These are phyloP conservation scores for Astyanax mexicanus DNA, from an alignment of 2,797 vertebrate genomes.

Conservation along the genomic window DNA sequence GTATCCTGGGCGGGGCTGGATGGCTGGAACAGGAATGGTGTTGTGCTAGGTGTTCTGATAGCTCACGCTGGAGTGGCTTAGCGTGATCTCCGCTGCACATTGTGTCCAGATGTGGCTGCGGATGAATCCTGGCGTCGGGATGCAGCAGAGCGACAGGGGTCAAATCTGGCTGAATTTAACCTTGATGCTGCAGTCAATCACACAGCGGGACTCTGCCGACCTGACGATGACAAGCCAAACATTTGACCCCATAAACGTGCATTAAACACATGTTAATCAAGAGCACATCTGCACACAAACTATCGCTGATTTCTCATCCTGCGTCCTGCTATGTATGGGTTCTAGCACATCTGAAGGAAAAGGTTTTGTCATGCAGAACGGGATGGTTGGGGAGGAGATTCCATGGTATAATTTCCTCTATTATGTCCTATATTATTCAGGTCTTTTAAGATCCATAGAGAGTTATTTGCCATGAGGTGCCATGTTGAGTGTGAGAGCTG, in stretches of 20 bases:
- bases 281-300: slow-evolving; percentile 14
- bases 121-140: slow-evolving; percentile 29
- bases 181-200: slow-evolving; percentile 37
- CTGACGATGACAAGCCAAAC: slow-evolving; percentile 13
- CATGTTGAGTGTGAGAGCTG: too few relatives aligned
- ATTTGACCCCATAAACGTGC: slow-evolving; percentile 10
- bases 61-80: slow-evolving; percentile 33
- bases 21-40: slow-evolving; percentile 14
- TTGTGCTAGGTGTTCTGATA: slow-evolving; percentile 36
- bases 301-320: slow-evolving; percentile 5
- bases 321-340: neutral
- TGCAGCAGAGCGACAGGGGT: slow-evolving; percentile 18
- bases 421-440: slow-evolving; percentile 5
- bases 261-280: slow-evolving; percentile 33
- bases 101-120: slow-evolving; percentile 54
- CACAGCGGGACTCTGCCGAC: neutral
- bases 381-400: neutral
- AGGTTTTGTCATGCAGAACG: neutral
- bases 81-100: slow-evolving; percentile 34
- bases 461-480: too few relatives aligned
- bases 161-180: slow-evolving; percentile 34
- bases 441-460: too few relatives aligned
- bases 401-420: slow-evolving; percentile 10
- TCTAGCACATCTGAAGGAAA: neutral
- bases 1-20: slow-evolving; percentile 1